Evolutionary conservation across 2,797 vertebrate genomes (phyloP).

Genomic region (Sorex maritimensis): DNA sequence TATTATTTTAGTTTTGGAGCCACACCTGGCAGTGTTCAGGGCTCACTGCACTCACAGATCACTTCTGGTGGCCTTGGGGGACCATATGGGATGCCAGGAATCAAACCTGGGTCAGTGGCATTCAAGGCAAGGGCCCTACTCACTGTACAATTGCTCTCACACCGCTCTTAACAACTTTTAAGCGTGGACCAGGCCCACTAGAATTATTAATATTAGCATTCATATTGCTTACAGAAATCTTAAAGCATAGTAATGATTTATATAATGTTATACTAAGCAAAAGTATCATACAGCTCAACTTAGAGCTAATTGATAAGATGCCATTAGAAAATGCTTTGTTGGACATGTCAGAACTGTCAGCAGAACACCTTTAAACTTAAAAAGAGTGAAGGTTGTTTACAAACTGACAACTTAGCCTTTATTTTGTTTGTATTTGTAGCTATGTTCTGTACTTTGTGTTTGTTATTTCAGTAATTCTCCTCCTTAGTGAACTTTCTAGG

Average conservation of each 20-base stretch:
- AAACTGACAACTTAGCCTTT: not conserved
- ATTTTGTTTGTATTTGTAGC: constrained; percentile 30
- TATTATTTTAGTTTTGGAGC: not conserved
- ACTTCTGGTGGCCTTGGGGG: no score
- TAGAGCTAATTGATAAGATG: constrained; percentile 8
- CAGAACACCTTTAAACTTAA: not conserved
- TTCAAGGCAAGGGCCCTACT: no score
- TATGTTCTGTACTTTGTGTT: constrained; percentile 55
- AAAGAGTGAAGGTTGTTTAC: constrained; percentile 14
- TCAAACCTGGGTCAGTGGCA: no score
- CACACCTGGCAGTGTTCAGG: no score
- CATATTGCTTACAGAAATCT: constrained; percentile 25
- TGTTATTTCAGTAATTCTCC: constrained; percentile 33
- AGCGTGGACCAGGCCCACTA: not conserved
- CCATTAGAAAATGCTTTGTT: constrained; percentile 15
- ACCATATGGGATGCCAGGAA: no score
- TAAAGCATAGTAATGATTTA: not conserved
- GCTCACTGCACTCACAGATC: no score
- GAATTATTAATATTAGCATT: constrained; percentile 49
- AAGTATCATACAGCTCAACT: constrained; percentile 35
- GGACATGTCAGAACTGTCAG: not conserved
- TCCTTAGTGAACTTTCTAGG: constrained; percentile 23
- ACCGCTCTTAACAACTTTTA: no score
- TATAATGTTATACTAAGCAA: constrained; percentile 50
- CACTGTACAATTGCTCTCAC: no score